Conservation (phyloP, 2,888 invertebrate genomes). For the Peribatodes rhomboidaria region DNA sequence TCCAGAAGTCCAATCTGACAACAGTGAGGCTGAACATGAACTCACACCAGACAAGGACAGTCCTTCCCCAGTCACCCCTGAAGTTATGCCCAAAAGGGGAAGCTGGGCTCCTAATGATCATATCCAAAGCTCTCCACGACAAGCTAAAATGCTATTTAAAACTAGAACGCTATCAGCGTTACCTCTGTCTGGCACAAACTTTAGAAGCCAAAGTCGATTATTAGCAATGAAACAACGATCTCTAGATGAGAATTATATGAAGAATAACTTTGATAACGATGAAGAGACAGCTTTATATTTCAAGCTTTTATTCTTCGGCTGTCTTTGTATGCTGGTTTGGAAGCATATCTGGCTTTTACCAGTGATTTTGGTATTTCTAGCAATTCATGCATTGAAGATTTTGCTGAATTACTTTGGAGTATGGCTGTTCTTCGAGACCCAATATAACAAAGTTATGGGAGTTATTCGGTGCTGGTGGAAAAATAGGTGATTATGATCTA, state of each 20-base stretch:
- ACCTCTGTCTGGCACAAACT: constrained; percentile 71
- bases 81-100: constrained; percentile 61
- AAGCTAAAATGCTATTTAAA: constrained; percentile 77
- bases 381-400: constrained; percentile 88
- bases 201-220: constrained; percentile 72
- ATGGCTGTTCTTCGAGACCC: constrained; percentile 79
- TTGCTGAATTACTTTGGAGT: constrained; percentile 82
- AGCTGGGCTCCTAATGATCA: constrained; percentile 71
- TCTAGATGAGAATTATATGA: constrained; percentile 78
- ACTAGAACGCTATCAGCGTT: constrained; percentile 79
- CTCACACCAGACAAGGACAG: constrained; percentile 71
- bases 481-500: constrained; percentile 79
- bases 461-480: constrained; percentile 87
- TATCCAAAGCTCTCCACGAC: constrained; percentile 67
- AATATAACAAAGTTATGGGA: constrained; percentile 71
- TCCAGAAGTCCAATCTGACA: constrained; percentile 60
- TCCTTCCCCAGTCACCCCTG: constrained; percentile 70
- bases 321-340: constrained; percentile 94
- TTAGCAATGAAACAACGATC: constrained; percentile 76
- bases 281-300: constrained; percentile 90
- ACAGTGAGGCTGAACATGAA: constrained; percentile 68
- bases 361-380: constrained; percentile 91
- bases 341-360: constrained; percentile 94
- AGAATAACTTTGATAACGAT: constrained; percentile 74
- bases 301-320: constrained; percentile 93